Percentiles rank a stretch among this genome's conserved stretches.
These are phyloP conservation scores for Ctenochaetus hawaiiensis DNA, from an alignment of 2,797 vertebrate genomes.

Conservation along the genomic window DNA sequence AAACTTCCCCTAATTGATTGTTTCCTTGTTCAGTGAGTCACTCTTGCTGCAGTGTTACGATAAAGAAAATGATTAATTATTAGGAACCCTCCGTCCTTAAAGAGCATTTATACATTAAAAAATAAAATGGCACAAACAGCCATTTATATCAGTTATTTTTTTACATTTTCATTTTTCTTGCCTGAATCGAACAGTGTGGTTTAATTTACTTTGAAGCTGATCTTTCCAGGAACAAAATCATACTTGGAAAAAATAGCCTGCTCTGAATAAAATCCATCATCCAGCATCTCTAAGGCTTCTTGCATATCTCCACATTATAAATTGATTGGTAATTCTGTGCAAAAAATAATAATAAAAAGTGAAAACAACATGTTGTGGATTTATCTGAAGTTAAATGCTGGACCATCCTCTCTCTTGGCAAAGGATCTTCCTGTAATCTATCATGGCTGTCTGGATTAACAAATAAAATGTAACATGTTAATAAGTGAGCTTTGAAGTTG, in stretches of 20 bases:
- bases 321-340: neutral
- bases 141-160: too few relatives aligned
- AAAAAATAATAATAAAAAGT: neutral
- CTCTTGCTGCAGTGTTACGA: too few relatives aligned
- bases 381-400: neutral
- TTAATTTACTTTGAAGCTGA: neutral
- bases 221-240: neutral
- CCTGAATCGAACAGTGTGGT: too few relatives aligned
- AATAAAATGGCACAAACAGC: too few relatives aligned
- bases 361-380: neutral
- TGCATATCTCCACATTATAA: neutral
- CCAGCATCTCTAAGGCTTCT: neutral
- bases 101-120: too few relatives aligned
- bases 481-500: neutral
- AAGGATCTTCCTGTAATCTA: neutral
- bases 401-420: neutral
- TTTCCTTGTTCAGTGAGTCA: too few relatives aligned
- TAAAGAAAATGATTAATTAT: too few relatives aligned
- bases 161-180: too few relatives aligned
- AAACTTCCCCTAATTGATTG: too few relatives aligned
- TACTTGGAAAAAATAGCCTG: neutral
- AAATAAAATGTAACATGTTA: neutral
- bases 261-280: neutral
- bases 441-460: neutral
- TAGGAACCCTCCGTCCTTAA: too few relatives aligned